Percentiles rank a stretch among this genome's conserved stretches.
Conservation (phyloP, 1,140 invertebrate species). For the Hylaeus volcanicus region DNA sequence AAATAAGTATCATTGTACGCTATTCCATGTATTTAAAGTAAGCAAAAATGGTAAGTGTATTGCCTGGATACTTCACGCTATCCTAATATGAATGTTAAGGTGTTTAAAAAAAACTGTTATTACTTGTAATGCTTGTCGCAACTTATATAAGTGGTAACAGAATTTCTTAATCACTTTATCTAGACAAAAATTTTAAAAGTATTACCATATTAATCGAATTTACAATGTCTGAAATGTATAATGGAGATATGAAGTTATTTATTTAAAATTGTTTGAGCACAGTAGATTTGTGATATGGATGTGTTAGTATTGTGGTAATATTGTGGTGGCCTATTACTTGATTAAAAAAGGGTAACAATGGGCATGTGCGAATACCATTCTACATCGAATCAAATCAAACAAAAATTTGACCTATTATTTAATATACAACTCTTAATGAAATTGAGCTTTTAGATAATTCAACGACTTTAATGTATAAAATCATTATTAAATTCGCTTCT, state of each 20-base stretch:
- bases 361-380: not conserved
- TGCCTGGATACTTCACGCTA: not conserved
- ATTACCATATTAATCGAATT: conserved; percentile 34
- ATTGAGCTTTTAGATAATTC: not conserved
- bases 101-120: not conserved
- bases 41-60: conserved; percentile 23
- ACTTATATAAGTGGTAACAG: conserved; percentile 12
- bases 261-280: conserved; percentile 31
- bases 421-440: not conserved
- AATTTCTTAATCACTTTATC: conserved; percentile 1
- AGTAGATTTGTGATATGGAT: conserved; percentile 55
- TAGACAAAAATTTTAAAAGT: conserved; percentile 17
- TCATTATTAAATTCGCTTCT: not conserved
- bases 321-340: conserved; percentile 49
- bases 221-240: conserved; percentile 27
- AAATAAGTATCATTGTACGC: not conserved
- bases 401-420: not conserved
- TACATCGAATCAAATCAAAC: conserved; percentile 1
- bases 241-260: conserved; percentile 34
- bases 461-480: not conserved
- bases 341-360: conserved; percentile 2
- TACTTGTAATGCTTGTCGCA: conserved; percentile 4
- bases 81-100: conserved; percentile 3
- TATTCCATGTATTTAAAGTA: conserved; percentile 11
- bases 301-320: conserved; percentile 46